A percentile compares a stretch with the other conserved stretches of the same genome.
Evolutionary conservation across 2,888 invertebrate genomes (phyloP).

Genomic region (Octodonta nipae): DNA sequence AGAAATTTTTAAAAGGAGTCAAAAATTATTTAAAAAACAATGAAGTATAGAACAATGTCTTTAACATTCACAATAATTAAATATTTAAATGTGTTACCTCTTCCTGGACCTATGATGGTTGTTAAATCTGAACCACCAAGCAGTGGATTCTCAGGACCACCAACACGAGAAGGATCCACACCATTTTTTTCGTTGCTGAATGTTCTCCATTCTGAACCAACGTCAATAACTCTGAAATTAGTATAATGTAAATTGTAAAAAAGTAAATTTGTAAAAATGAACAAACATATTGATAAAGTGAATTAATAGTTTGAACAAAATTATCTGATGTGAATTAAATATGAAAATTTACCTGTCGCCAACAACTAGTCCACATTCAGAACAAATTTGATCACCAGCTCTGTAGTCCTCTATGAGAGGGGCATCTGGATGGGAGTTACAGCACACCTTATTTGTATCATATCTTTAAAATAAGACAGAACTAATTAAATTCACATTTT

Average conservation of each 20-base stretch:
- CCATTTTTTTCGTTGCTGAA: conserved; percentile 97
- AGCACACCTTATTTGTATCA: conserved; percentile 67
- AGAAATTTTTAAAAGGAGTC: no score
- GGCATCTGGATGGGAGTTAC: conserved; percentile 90
- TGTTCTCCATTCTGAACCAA: conserved; percentile 99
- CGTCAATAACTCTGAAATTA: conserved; percentile 86
- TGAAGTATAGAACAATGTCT: neutral
- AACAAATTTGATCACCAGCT: conserved; percentile 97
- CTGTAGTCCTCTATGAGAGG: conserved; percentile 94
- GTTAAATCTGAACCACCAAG: conserved; percentile 91
- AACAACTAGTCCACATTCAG: conserved; percentile 98
- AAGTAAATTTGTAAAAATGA: no score
- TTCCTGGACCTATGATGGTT: conserved; percentile 76
- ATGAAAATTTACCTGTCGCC: conserved; percentile 95
- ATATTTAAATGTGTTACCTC: conserved; percentile 25
- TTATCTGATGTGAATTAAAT: no score
- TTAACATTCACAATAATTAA: neutral
- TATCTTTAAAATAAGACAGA: conserved; percentile 45
- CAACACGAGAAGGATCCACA: conserved; percentile 97
- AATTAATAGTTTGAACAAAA: no score
- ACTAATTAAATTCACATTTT: conserved; percentile 1
- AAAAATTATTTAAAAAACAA: no score
- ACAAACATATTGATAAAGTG: no score
- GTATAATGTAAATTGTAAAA: no score
- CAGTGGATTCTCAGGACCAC: conserved; percentile 95